phyloP scores from a whole-genome alignment of 2,888 invertebrate genomes.

The Callosobruchus maculatus region DNA sequence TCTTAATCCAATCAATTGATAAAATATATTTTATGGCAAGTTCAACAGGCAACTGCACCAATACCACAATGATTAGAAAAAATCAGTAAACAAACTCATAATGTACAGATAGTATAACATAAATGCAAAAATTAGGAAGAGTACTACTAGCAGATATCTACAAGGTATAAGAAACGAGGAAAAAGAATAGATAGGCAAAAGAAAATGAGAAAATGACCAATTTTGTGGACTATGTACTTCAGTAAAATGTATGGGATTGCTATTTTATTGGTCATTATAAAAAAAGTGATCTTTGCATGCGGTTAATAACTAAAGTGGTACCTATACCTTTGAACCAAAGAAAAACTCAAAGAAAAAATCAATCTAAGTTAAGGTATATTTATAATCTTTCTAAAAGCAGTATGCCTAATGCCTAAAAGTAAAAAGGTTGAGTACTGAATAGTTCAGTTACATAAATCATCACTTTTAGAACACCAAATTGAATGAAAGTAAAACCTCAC shows the following conservation, averaged over 20 bases:
- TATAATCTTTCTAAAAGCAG: not conserved
- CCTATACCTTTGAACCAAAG: slow-evolving; percentile 6
- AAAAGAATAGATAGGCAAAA: slow-evolving; percentile 8
- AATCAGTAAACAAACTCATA: slow-evolving; percentile 30
- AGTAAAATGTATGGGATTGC: slow-evolving; percentile 36
- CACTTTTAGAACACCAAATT: too few species aligned
- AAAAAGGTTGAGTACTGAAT: too few species aligned
- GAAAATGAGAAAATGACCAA: slow-evolving; percentile 14
- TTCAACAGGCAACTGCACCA: slow-evolving; percentile 23
- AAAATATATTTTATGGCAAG: too few species aligned
- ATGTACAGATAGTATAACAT: slow-evolving; percentile 4
- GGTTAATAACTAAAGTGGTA: not conserved
- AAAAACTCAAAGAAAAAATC: not conserved
- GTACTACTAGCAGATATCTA: slow-evolving; percentile 20
- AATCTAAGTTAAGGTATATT: not conserved
- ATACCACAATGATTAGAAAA: slow-evolving; percentile 4
- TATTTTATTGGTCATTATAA: slow-evolving; percentile 24
- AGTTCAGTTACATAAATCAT: too few species aligned
- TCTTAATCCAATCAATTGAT: too few species aligned
- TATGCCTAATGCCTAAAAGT: not conserved
- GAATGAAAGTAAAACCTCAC: too few species aligned
- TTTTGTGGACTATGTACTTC: slow-evolving; percentile 24
- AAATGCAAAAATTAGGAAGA: slow-evolving; percentile 5
- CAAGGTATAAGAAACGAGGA: slow-evolving; percentile 13
- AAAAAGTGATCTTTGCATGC: slow-evolving; percentile 7